Conservation (phyloP, 1,140 invertebrate species). For the Kradibia gibbosae region DNA sequence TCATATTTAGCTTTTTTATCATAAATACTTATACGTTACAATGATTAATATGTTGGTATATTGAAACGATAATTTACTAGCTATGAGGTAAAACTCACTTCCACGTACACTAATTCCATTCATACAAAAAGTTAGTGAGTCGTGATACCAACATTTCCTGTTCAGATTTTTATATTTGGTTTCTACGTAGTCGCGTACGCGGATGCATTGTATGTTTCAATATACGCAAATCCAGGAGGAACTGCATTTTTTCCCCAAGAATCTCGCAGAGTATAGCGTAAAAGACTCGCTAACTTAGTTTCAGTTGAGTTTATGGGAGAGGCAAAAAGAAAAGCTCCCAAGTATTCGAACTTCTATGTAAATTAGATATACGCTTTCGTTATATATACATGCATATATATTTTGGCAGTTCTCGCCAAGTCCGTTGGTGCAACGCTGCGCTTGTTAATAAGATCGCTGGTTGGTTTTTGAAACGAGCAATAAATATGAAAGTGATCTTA, state of each 20-base stretch:
- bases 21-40: no score
- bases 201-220: constrained; percentile 27
- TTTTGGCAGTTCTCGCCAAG: neutral
- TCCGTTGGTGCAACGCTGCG: neutral
- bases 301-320: constrained; percentile 51
- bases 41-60: neutral
- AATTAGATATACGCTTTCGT: neutral
- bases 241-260: constrained; percentile 58
- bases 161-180: neutral
- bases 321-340: constrained; percentile 4
- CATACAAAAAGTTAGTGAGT: neutral
- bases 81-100: neutral
- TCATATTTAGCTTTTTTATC: no score
- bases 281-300: constrained; percentile 64
- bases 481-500: neutral
- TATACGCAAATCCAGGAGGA: constrained; percentile 53
- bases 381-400: no score
- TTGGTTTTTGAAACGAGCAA: neutral
- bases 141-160: neutral
- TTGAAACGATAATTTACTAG: neutral
- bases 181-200: neutral
- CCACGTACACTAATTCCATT: neutral
- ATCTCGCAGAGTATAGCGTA: constrained; percentile 59
- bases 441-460: neutral
- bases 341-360: neutral